Evolutionary conservation across 1,140 invertebrate genomes (phyloP).

Genomic region (Monochamus saltuarius): DNA sequence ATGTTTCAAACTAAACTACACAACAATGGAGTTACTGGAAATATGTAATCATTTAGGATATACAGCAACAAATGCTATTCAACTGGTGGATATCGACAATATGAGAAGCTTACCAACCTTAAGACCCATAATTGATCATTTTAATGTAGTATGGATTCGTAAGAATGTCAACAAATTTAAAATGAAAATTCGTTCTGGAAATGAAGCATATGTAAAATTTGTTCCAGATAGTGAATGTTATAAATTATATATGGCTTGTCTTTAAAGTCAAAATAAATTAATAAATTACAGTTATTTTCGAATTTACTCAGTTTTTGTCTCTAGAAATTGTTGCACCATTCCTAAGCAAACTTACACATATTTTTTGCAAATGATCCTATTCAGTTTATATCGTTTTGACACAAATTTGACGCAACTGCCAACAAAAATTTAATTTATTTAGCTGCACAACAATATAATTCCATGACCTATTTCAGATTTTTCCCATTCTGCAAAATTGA

Average conservation of each 20-base stretch:
- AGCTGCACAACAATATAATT: too few relatives aligned
- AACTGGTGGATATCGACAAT: slow-evolving; percentile 20
- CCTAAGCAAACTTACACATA: too few relatives aligned
- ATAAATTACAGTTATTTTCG: too few relatives aligned
- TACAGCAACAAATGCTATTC: slow-evolving; percentile 22
- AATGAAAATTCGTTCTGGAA: slow-evolving; percentile 38
- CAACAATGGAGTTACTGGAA: slow-evolving; percentile 46
- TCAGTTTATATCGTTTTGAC: too few relatives aligned
- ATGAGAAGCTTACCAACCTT: slow-evolving; percentile 16
- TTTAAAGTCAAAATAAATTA: too few relatives aligned
- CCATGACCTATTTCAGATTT: too few relatives aligned
- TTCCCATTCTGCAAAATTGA: too few relatives aligned
- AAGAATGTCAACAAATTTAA: slow-evolving; percentile 28
- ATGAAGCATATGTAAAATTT: slow-evolving; percentile 40
- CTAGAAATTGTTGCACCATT: too few relatives aligned
- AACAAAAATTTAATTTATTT: too few relatives aligned
- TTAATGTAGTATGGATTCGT: slow-evolving; percentile 40
- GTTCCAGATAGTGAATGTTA: slow-evolving; percentile 36
- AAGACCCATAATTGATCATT: slow-evolving; percentile 37
- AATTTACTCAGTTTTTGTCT: too few relatives aligned
- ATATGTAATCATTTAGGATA: slow-evolving; percentile 54
- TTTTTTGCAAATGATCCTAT: too few relatives aligned
- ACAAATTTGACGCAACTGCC: too few relatives aligned
- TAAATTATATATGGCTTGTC: slow-evolving; percentile 41
- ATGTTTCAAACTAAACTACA: slow-evolving; percentile 55